Percentiles rank a stretch among this genome's conserved stretches.
Conservation (phyloP, 2,113 vertebrate species). For the Aramus guarauna region DNA sequence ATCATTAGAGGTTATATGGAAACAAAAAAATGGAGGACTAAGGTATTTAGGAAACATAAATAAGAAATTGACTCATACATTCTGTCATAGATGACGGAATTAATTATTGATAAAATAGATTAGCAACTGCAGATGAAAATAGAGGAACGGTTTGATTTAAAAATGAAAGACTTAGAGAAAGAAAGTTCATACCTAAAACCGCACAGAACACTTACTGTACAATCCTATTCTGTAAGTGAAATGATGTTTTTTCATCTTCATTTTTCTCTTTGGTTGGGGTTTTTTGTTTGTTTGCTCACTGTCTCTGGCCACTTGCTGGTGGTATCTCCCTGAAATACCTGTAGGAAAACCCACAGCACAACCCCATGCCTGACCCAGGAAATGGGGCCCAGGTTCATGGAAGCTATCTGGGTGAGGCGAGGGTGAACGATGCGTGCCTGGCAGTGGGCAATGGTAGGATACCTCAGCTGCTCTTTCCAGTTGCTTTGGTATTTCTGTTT, state of each 20-base stretch:
- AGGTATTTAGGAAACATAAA: background rate
- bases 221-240: background rate
- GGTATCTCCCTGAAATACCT: background rate
- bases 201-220: background rate
- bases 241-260: background rate
- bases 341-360: accelerated
- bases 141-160: background rate
- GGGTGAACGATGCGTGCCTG: background rate
- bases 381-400: background rate
- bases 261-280: background rate
- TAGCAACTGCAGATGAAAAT: background rate
- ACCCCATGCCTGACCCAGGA: background rate
- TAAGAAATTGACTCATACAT: background rate
- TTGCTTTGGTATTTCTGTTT: background rate
- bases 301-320: background rate
- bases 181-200: background rate
- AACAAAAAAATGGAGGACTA: background rate
- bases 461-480: background rate
- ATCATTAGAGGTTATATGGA: background rate
- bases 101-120: background rate
- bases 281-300: background rate
- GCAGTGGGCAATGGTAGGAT: background rate
- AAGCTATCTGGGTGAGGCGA: background rate
- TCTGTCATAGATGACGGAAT: background rate
- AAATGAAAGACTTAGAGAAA: background rate